Base-by-base conservation (phyloP, 2,113 vertebrate species). In the Thinocorus orbignyianus region DNA sequence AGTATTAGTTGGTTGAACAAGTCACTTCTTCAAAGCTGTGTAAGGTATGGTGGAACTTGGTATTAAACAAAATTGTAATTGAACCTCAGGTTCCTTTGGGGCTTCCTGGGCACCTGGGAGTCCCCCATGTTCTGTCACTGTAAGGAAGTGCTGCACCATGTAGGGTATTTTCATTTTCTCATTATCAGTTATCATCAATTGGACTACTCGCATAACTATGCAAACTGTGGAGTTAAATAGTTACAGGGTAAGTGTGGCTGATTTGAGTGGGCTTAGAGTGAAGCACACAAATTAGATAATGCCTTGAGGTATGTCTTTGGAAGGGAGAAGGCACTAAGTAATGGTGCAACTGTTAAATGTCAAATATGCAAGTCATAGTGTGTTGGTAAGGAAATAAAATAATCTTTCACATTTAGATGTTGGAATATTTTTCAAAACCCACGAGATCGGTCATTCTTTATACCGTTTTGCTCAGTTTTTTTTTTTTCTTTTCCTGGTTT, bases 161-260 rank as follows among this genome's bases (percentile, higher is more conserved):
- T 8, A 11, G 24, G 39, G 30, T 54, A 4, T 70, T 42, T 26
- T 18, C 5, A 31, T 69, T 52, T 76, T n/a, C 62, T 55, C n/a
- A 1, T n/a, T 31, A 30, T n/a, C 54, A n/a, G 0, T 54, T 41
- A 20, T 30, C 39, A 42, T 19, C 35, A 22, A 0, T 26, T 16
- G 23, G 17, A 61, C n/a, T n/a, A 5, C 46, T 80, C 42, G 30
- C 4, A 1, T 35, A 68, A 60, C 52, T 51, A 7, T 48, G 48
- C 26, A 28, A 44, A 28, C 7, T 26, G 15, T 37, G 41, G 49
- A 44, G 70, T 16, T 48, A 55, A 62, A 33, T 42, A 33, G 17
- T 31, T 55, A 15, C 3, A 15, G 41, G 70, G 70, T 35, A 37
- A 42, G 41, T 11, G 22, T 18, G 49, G 37, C 6, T 57, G 35